Percentiles rank a stretch among this genome's conserved stretches.
Evolutionary conservation across 2,113 vertebrate species (phyloP).

Genomic region (Platichthys flesus): DNA sequence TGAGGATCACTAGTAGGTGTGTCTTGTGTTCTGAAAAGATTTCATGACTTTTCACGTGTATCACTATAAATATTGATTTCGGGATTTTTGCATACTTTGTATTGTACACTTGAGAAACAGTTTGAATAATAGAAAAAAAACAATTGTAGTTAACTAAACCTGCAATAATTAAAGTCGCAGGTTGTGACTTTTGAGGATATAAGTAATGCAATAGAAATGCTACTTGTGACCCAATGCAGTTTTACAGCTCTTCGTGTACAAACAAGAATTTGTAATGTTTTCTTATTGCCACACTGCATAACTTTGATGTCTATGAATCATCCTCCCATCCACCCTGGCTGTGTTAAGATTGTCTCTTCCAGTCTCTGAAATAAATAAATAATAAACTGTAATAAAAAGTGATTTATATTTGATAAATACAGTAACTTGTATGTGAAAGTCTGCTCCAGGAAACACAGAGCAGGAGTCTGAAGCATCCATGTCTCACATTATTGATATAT

Average conservation of each 20-base stretch:
- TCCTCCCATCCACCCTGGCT: neutral
- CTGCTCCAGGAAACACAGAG: too few species aligned
- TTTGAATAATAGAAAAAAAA: neutral
- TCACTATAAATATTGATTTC: neutral
- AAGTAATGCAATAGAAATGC: neutral
- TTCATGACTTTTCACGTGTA: neutral
- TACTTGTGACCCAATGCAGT: neutral
- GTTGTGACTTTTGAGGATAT: neutral
- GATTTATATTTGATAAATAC: too few species aligned
- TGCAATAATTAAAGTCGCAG: neutral
- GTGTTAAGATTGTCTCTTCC: too few species aligned
- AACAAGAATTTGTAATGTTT: too few species aligned
- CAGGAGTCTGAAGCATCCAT: too few species aligned
- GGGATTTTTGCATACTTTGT: neutral
- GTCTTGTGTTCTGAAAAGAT: constrained; percentile 6
- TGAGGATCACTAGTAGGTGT: constrained; percentile 21
- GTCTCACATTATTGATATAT: too few species aligned
- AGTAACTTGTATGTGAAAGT: too few species aligned
- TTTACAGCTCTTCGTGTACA: too few species aligned
- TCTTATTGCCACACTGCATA: too few species aligned
- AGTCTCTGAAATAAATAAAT: too few species aligned
- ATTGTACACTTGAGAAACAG: neutral
- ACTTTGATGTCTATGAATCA: neutral
- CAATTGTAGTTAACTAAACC: neutral
- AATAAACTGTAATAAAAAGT: too few species aligned